phyloP scores from a whole-genome alignment of 2,797 vertebrate genomes.

The Perodicticus potto region DNA sequence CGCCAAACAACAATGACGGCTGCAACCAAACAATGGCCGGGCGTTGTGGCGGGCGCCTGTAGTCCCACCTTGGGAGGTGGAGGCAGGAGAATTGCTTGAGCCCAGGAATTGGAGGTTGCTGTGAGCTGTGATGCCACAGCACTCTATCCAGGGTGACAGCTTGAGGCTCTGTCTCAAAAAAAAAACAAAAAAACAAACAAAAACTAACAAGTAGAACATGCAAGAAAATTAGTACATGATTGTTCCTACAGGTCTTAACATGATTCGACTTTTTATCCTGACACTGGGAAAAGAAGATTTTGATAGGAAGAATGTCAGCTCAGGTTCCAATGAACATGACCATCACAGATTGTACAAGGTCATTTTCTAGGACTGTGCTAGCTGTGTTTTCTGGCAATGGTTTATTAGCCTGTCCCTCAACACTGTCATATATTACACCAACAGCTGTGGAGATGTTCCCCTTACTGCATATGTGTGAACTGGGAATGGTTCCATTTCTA shows the following conservation, averaged over 20 bases:
- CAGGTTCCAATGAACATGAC: conserved; percentile 99
- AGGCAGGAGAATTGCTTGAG: no score
- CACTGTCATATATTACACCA: conserved; percentile 98
- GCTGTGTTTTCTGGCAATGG: conserved; percentile 99
- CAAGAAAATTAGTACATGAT: conserved; percentile 93
- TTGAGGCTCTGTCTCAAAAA: no score
- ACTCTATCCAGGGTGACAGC: no score
- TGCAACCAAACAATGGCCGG: no score
- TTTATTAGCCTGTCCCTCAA: conserved; percentile 98
- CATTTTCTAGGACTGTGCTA: conserved; percentile 97
- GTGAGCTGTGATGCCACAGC: no score
- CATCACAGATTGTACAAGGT: conserved; percentile 99
- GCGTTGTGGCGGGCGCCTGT: no score
- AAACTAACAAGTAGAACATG: conserved; percentile 91
- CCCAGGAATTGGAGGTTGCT: no score
- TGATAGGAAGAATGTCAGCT: conserved; percentile 98
- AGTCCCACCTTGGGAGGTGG: no score
- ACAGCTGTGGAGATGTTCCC: conserved; percentile 97
- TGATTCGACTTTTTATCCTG: conserved; percentile 99
- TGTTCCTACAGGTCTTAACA: conserved; percentile 93
- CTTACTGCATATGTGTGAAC: conserved; percentile 95
- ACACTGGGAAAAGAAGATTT: conserved; percentile 99
- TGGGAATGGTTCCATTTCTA: conserved; percentile 97
- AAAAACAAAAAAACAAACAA: no score
- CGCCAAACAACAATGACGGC: no score